Evolutionary conservation across 2,888 invertebrate genomes (phyloP), one percentile per base, ranked within the genome.

Genomic region (Rhingia rostrata): DNA sequence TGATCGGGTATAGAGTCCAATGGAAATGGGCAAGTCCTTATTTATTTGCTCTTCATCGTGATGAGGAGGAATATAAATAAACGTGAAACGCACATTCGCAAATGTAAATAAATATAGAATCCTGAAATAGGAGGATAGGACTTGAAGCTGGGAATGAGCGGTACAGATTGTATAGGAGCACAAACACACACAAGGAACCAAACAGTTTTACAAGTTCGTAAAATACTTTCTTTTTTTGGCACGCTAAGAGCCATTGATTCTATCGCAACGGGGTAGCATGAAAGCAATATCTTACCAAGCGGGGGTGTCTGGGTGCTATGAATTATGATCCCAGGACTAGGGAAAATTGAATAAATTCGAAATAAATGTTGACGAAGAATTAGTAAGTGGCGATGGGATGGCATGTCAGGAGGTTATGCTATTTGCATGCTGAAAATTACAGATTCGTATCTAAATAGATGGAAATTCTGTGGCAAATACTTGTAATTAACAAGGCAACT

Each of bases 171-270:
- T 66, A 74, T 56, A 64, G 56, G 73, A 63, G 30, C 54, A 56
- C 53, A 61, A 80, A 60, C 39, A 58, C 45, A 58, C 37, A 56
- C 33, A 56, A 78, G 63, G 47, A 72, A 41, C 61, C 47, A 9
- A 64, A 32, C 22, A 39, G 6, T 14, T 4, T 37, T 43, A 12
- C 45, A 66, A 67, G 67, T 49, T 74, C 51, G 66, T 22, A 54
- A 74, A 74, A 69, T 80, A 67, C n/a, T n/a, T n/a, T n/a, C n/a
- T 74, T 80, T 74, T 69, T 63, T 63, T 74, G 56, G 67, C 67
- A n/a, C 53, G 9, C 14, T 35, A 56, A 14, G 47, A 10, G 12
- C 12, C 56, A 37, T 49, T 12, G 33, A 0, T n/a, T 12, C 22
- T 22, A 56, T 39, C 32, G 67, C 12, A 45, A 37, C 39, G 22